Conservation (phyloP, 2,797 vertebrate species). For the Crypturellus tataupa region DNA sequence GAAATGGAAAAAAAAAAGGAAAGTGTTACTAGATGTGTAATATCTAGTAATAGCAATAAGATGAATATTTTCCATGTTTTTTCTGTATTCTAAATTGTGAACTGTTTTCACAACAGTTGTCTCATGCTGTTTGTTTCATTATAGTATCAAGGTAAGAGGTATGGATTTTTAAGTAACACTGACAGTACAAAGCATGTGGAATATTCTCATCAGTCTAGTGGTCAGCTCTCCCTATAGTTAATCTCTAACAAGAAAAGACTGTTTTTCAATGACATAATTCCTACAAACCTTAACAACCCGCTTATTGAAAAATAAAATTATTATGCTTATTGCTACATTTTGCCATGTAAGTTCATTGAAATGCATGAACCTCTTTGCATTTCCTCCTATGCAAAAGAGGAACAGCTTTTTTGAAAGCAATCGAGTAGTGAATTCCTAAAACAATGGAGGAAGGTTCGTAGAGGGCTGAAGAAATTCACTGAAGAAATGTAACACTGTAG, state of each 20-base stretch:
- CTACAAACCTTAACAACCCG: not conserved
- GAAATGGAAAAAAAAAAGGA: not conserved
- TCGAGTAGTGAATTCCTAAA: not conserved
- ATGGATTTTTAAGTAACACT: not conserved
- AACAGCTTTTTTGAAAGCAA: not conserved
- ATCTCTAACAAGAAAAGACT: not conserved
- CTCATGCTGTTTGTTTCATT: not conserved
- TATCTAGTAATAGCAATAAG: not conserved
- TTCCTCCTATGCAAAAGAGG: not conserved
- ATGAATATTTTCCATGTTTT: not conserved
- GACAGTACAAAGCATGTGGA: not conserved
- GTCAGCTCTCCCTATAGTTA: not conserved
- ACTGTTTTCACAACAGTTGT: not conserved
- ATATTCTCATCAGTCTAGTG: not conserved
- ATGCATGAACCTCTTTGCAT: not conserved
- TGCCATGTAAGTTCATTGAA: not conserved
- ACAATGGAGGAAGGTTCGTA: rapidly evolving
- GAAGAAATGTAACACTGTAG: rapidly evolving
- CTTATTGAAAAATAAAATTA: not conserved
- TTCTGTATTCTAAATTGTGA: not conserved
- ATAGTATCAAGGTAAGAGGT: not conserved
- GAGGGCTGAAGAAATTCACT: not conserved
- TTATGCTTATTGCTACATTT: not conserved
- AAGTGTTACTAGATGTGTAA: not conserved
- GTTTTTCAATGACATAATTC: not conserved